Percentiles rank a stretch among this genome's conserved stretches.
phyloP scores from a whole-genome alignment of 2,888 invertebrate species.

The Aphodius sticticus region DNA sequence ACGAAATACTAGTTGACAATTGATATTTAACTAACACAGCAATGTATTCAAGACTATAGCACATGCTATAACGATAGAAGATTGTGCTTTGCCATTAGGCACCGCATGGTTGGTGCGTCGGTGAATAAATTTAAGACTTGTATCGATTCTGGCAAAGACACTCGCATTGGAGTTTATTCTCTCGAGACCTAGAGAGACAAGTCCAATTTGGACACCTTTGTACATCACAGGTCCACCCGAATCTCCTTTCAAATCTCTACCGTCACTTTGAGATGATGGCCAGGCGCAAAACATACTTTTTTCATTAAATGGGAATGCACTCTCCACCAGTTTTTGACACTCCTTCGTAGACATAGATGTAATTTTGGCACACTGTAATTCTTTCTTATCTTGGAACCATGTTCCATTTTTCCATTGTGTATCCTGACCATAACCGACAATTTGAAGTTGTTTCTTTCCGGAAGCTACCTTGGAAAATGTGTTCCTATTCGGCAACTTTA shows the following conservation, averaged over 20 bases:
- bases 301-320: too few species aligned
- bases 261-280: not conserved
- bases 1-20: too few species aligned
- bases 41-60: too few species aligned
- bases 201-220: conserved; percentile 8
- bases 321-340: not conserved
- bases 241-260: conserved; percentile 5
- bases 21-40: too few species aligned
- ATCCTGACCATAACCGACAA: conserved; percentile 13
- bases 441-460: not conserved
- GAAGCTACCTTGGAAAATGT: not conserved
- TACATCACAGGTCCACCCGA: conserved; percentile 9
- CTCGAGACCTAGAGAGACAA: too few species aligned
- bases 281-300: conserved; percentile 9
- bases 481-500: not conserved
- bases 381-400: not conserved
- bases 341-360: not conserved
- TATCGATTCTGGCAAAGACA: not conserved
- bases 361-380: conserved; percentile 5
- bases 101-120: not conserved
- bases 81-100: too few species aligned
- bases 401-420: not conserved
- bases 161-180: not conserved
- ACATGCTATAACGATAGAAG: too few species aligned
- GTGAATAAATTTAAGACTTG: not conserved